These are phyloP conservation scores for Drosophila tropicalis DNA, from an alignment of 1,140 invertebrate species.

Conservation along the genomic window DNA sequence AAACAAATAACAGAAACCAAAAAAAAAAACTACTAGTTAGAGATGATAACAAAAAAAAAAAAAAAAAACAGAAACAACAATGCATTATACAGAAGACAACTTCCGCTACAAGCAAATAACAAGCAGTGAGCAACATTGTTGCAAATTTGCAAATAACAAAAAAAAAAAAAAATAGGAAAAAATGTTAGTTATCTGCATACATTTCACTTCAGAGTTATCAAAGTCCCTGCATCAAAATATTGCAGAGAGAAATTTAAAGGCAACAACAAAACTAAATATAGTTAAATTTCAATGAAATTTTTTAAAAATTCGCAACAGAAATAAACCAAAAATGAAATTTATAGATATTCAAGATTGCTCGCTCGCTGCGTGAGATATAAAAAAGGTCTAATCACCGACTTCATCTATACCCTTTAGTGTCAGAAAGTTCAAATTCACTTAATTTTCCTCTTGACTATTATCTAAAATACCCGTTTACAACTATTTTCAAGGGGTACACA, in stretches of 20 bases:
- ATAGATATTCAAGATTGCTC: background rate
- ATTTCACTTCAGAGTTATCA: no score
- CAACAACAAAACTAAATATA: background rate
- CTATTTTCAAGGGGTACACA: background rate
- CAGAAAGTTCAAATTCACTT: no score
- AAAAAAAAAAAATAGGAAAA: background rate
- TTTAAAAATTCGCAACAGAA: background rate
- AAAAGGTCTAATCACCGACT: background rate
- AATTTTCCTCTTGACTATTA: no score
- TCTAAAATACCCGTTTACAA: background rate
- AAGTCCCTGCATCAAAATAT: background rate
- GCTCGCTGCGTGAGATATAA: background rate
- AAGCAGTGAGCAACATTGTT: conserved; percentile 52
- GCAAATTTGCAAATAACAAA: conserved; percentile 62
- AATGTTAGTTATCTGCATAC: conserved; percentile 25
- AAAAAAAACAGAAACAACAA: background rate
- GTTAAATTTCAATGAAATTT: background rate
- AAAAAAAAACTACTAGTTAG: conserved; percentile 14
- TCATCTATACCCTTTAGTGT: background rate
- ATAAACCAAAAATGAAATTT: background rate
- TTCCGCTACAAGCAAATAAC: conserved; percentile 61
- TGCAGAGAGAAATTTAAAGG: background rate
- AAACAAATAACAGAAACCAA: background rate
- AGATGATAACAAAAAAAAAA: background rate
- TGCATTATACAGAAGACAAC: conserved; percentile 59